Evolutionary conservation across 2,888 invertebrate genomes (phyloP), one percentile per base, ranked within the genome.

Genomic region (Drosophila neutralis): DNA sequence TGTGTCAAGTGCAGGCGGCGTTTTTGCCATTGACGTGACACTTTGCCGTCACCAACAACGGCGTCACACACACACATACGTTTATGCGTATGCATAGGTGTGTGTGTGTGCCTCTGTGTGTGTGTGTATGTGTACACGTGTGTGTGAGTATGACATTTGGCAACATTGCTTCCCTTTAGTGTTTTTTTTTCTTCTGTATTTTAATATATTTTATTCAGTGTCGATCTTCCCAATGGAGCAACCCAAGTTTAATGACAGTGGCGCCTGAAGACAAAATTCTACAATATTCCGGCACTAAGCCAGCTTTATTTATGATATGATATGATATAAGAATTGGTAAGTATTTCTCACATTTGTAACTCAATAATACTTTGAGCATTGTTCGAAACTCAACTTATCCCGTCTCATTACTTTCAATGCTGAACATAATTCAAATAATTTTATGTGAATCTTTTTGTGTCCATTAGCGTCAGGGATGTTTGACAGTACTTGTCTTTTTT

Each of bases 21-120:
- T 67, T 89, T 86, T 83, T 73, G 89, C 77, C 89, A 89, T 89
- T 85, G 84, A 89, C 84, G 82, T 87, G 84, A 79, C 84, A 83
- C 78, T 73, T 68, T 72, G 69, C 54, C 76, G 71, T 77, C 83
- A 73, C 57, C 62, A 65, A 56, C 58, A 68, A 48, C 66, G 36
- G 40, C 29, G 45, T 38, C 63, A 51, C 29, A 31, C 56, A 61
- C 54, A 58, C 24, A 49, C 29, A 48, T 51, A 54, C 29, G 35
- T 40, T 42, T 18, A 4, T 18, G 7, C 36, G 27, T 48, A 64
- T 29, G 53, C 53, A 49, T 29, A 35, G 18, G 33, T 53, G 33
- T 51, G n/a, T 53, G 21, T 52, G 10, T 53, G 31, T 31, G 54
- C 49, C 35, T 69, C 40, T 45, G 2, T 29, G 35, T 48, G 56